Base-by-base conservation (phyloP, 2,797 vertebrate genomes). In the Sarcoramphus papa region DNA sequence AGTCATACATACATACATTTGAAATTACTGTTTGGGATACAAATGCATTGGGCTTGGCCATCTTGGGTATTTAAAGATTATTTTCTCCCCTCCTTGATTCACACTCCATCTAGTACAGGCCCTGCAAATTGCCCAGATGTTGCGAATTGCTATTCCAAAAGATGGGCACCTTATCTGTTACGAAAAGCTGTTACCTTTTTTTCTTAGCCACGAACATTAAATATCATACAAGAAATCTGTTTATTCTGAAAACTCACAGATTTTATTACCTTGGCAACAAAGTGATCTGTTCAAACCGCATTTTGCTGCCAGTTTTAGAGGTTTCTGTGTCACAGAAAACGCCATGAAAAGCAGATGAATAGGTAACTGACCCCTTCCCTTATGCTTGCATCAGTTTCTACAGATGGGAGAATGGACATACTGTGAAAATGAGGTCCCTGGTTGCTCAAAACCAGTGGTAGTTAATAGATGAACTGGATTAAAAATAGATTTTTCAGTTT, bases 221-320 rank as follows among this genome's bases (percentile, higher is more conserved):
- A 70, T 72, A 83, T 70, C 56, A 74, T 68, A 60, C 13, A 92
- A 92, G 48, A 94, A 95, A 94, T 89, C 59, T 89, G 48, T 51
- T 94, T 87, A 89, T 92, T 95, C 84, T 85, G 76, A 84, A 95
- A 92, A 41, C 69, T 60, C 51, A 14, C 48, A 51, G 31, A 69
- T 93, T 96, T 85, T 91, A 94, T 90, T 96, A 72, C 89, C 91
- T 88, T 95, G 75, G 87, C 53, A 96, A 94, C 81, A 77, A 96
- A 93, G 30, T 65, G 53, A 65, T 94, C 64, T 87, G 74, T 92
- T 92, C 74, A 80, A 82, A 85, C 37, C 67, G 37, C 23, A 79
- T 87, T 85, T 81, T 90, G 30, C 64, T 89, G 68, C 15, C 41
- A 72, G 68, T 91, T 95, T 94, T 40, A 85, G 64, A 79, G 68